Percentiles rank a stretch among this genome's conserved stretches.
Conservation (phyloP, 2,113 vertebrate species). For the Dinomys branickii region DNA sequence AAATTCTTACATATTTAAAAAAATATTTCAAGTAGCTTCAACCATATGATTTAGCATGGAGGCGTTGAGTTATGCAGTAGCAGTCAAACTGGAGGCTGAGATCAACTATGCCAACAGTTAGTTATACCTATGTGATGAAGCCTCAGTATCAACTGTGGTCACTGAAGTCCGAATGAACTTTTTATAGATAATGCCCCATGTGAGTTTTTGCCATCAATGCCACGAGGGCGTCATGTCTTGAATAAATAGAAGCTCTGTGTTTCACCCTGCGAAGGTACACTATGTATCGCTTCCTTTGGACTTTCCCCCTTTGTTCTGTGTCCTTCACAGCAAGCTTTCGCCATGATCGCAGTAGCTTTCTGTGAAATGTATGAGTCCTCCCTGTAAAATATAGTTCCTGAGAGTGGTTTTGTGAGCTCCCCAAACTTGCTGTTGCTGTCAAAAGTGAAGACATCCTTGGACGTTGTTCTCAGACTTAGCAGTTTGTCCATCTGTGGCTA, state of each 20-base stretch:
- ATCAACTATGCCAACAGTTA: background rate
- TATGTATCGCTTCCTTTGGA: background rate
- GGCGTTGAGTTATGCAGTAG: background rate
- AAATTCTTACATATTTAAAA: background rate
- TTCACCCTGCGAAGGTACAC: background rate
- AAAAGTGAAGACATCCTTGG: background rate
- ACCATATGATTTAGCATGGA: background rate
- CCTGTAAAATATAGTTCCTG: background rate
- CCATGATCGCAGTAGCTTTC: background rate
- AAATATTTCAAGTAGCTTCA: background rate
- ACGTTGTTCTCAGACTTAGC: background rate
- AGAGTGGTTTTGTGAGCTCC: background rate
- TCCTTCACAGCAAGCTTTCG: background rate
- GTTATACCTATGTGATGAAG: background rate
- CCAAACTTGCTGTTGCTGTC: background rate
- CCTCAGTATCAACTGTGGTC: background rate
- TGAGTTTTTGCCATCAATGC: background rate
- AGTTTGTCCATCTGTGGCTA: background rate
- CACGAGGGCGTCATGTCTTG: background rate
- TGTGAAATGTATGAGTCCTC: background rate
- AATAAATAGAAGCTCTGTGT: background rate
- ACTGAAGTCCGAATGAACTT: background rate
- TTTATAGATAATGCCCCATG: background rate
- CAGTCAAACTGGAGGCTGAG: background rate
- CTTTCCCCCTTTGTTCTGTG: background rate